These are phyloP conservation scores for Acanthosoma haemorrhoidale DNA, from an alignment of 2,888 invertebrate genomes.

Conservation along the genomic window DNA sequence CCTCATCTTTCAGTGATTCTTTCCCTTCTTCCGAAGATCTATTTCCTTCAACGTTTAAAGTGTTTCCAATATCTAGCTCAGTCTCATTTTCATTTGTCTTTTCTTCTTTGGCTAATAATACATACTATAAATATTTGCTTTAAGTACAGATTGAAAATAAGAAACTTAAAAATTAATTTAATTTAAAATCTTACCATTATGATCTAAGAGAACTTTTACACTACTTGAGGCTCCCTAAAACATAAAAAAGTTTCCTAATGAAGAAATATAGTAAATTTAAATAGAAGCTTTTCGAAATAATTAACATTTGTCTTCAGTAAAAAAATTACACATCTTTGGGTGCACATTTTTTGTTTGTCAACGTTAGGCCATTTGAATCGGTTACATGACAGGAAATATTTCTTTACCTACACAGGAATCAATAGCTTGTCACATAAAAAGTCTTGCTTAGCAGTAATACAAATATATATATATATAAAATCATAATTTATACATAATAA, in stretches of 20 bases:
- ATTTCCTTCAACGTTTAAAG: not conserved
- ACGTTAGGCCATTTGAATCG: too few relatives aligned
- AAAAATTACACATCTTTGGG: too few relatives aligned
- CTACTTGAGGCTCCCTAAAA: constrained; percentile 45
- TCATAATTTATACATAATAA: too few relatives aligned
- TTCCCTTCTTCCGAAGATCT: not conserved
- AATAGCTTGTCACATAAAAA: too few relatives aligned
- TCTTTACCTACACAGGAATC: too few relatives aligned
- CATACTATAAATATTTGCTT: not conserved
- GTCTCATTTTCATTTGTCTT: not conserved
- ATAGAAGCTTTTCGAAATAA: too few relatives aligned
- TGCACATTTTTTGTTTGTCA: too few relatives aligned
- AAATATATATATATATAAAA: too few relatives aligned
- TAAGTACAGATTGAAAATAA: too few relatives aligned
- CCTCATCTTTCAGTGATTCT: not conserved
- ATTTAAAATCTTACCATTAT: not conserved
- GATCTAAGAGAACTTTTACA: not conserved
- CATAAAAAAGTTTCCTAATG: not conserved
- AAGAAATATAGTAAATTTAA: not conserved
- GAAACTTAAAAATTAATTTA: constrained; percentile 33
- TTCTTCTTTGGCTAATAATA: not conserved
- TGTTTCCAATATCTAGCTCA: not conserved
- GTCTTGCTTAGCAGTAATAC: too few relatives aligned
- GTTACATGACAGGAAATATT: too few relatives aligned
- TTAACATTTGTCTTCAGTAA: too few relatives aligned